A percentile compares a stretch with the other conserved stretches of the same genome.
Conservation (phyloP, 1,140 invertebrate genomes). For the Phortica variegata region DNA sequence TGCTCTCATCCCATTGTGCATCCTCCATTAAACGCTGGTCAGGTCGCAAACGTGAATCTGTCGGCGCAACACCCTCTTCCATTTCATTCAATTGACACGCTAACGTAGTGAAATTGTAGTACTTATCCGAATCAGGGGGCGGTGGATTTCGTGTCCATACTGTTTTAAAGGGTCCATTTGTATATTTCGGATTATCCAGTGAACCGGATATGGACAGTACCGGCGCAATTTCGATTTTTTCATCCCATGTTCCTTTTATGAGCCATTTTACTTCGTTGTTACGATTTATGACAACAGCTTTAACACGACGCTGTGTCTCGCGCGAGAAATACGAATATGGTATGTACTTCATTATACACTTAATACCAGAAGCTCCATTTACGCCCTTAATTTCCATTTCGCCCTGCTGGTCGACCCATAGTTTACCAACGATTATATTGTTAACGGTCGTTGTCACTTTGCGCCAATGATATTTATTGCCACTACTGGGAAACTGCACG, state of each 20-base stretch:
- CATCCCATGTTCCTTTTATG: slow-evolving; percentile 93
- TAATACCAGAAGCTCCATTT: slow-evolving; percentile 85
- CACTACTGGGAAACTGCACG: slow-evolving; percentile 71
- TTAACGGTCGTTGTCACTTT: slow-evolving; percentile 98
- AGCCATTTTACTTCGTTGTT: slow-evolving; percentile 68
- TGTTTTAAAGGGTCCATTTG: slow-evolving; percentile 80
- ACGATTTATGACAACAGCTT: slow-evolving; percentile 71
- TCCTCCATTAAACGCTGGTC: slow-evolving; percentile 98
- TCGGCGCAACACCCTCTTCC: slow-evolving; percentile 91
- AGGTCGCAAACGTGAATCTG: slow-evolving; percentile 89
- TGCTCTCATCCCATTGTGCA: slow-evolving; percentile 94
- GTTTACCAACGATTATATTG: slow-evolving; percentile 98
- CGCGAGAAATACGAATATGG: slow-evolving; percentile 98
- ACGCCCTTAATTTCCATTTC: slow-evolving; percentile 92
- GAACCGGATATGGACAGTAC: slow-evolving; percentile 75
- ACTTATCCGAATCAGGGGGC: slow-evolving; percentile 70
- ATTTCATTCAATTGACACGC: slow-evolving; percentile 95
- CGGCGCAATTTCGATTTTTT: slow-evolving; percentile 89
- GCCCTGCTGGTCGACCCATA: slow-evolving; percentile 99
- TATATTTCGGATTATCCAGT: slow-evolving; percentile 83
- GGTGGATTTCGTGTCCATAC: slow-evolving; percentile 84
- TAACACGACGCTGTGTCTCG: slow-evolving; percentile 88
- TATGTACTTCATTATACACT: slow-evolving; percentile 93
- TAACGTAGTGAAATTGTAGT: slow-evolving; percentile 92
- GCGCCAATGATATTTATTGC: slow-evolving; percentile 94